Evolutionary conservation across 2,797 vertebrate species (phyloP), one percentile per base, ranked within the genome.

Genomic region (Epinephelus malabaricus): DNA sequence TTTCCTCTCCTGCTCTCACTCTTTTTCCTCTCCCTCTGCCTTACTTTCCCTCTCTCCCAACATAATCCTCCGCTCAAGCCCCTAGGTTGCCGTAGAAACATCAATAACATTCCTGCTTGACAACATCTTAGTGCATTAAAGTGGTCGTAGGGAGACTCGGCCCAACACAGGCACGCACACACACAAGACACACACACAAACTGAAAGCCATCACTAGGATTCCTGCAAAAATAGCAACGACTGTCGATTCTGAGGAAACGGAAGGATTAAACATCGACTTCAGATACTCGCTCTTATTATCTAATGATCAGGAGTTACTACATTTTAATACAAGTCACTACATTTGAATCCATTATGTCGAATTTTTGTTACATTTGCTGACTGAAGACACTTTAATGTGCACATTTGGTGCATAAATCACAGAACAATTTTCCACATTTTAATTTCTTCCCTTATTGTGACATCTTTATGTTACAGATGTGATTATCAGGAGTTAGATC

Each of bases 21-120:
- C 63, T 67, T 68, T 46, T 68, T 54, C 34, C 66, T 73, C 45
- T 75, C 84, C 75, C 7, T 65, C 72, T 53, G 65, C 75, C 79
- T 78, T 83, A 70, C 81, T 79, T 53, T 84, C 73, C 58, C 76
- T 69, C 88, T 89, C 71, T 86, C 73, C 81, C 78, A 85, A 83
- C 93, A 92, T 95, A 96, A 95, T 96, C 94, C 94, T 92, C 93
- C 63, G 84, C 93, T 94, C 92, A 94, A 93, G 87, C 88, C 85
- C 72, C 85, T 90, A 68, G 85, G 95, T 96, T 95, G 93, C 95
- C 94, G 92, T 95, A 96, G 95, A 95, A 96, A 96, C 95, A 95
- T 96, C 94, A 96, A 96, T 96, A 96, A 95, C 94, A 94, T 95
- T 95, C 92, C 92, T 95, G 92, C 92, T 95, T 86, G 92, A 96